These are phyloP conservation scores for Plebejus anna DNA, from an alignment of 2,888 invertebrate genomes.

Conservation along the genomic window DNA sequence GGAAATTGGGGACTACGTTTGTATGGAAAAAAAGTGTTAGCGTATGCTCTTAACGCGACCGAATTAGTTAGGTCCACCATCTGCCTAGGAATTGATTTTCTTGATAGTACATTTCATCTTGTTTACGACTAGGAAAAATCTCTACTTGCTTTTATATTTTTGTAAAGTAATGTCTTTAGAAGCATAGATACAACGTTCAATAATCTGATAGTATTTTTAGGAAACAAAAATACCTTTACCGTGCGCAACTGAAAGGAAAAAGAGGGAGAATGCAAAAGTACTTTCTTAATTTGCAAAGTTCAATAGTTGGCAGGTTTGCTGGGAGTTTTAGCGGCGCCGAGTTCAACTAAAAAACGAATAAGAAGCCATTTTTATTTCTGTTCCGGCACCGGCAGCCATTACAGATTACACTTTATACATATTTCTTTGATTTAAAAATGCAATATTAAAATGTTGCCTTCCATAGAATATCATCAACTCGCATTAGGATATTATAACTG, in stretches of 20 bases:
- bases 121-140: neutral
- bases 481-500: neutral
- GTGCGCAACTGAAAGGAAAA: neutral
- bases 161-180: too few species aligned
- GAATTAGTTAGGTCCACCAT: too few species aligned
- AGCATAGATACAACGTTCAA: neutral
- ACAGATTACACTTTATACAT: neutral
- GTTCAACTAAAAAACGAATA: conserved; percentile 3
- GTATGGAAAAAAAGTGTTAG: neutral
- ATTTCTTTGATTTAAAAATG: conserved; percentile 3
- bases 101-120: neutral
- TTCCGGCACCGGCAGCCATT: neutral
- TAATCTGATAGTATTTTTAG: neutral
- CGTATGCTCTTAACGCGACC: too few species aligned
- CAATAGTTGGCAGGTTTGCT: conserved; percentile 27
- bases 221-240: neutral
- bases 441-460: neutral
- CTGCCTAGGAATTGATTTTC: too few species aligned
- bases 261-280: neutral
- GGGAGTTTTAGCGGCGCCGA: conserved; percentile 18
- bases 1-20: too few species aligned
- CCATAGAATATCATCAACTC: neutral
- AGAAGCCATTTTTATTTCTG: conserved; percentile 16
- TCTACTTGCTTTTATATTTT: neutral
- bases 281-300: conserved; percentile 29